A percentile compares a stretch with the other conserved stretches of the same genome.
Conservation (phyloP, 2,888 invertebrate species). For the Thereva unica region DNA sequence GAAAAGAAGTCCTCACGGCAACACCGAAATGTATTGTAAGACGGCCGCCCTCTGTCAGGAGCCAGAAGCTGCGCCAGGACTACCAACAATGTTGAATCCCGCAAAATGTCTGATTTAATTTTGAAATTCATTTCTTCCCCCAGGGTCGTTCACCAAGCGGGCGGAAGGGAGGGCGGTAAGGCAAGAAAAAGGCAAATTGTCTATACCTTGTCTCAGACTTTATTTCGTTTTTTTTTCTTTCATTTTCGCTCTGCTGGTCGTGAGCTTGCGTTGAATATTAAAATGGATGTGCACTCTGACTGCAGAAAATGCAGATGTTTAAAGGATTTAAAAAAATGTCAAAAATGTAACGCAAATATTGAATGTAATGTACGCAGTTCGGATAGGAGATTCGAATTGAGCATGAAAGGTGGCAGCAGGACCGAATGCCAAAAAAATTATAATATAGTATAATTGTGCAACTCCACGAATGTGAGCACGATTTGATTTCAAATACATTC, state of each 20-base stretch:
- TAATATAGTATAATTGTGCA: too few relatives aligned
- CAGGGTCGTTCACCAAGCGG: not conserved
- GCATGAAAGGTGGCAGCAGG: too few relatives aligned
- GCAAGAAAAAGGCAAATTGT: not conserved
- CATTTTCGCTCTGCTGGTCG: too few relatives aligned
- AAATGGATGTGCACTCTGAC: not conserved
- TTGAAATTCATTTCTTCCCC: conserved; percentile 13
- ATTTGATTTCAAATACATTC: too few relatives aligned
- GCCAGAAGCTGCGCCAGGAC: not conserved
- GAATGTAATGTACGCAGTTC: too few relatives aligned
- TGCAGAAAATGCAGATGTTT: too few relatives aligned
- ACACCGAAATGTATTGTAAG: conserved; percentile 2
- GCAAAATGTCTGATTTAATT: conserved; percentile 29
- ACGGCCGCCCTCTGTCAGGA: conserved; percentile 18
- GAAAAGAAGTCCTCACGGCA: conserved; percentile 9
- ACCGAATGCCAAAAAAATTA: too few relatives aligned
- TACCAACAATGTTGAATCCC: conserved; percentile 13
- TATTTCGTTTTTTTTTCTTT: too few relatives aligned
- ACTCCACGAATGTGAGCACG: too few relatives aligned
- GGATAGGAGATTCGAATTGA: too few relatives aligned
- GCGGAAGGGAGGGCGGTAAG: not conserved
- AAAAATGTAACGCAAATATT: not conserved
- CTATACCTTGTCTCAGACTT: not conserved
- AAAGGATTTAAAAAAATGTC: not conserved
- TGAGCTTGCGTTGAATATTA: too few relatives aligned